Evolutionary conservation across 1,140 invertebrate genomes (phyloP), one percentile per base, ranked within the genome.

Genomic region (Drosophila kanapiae): DNA sequence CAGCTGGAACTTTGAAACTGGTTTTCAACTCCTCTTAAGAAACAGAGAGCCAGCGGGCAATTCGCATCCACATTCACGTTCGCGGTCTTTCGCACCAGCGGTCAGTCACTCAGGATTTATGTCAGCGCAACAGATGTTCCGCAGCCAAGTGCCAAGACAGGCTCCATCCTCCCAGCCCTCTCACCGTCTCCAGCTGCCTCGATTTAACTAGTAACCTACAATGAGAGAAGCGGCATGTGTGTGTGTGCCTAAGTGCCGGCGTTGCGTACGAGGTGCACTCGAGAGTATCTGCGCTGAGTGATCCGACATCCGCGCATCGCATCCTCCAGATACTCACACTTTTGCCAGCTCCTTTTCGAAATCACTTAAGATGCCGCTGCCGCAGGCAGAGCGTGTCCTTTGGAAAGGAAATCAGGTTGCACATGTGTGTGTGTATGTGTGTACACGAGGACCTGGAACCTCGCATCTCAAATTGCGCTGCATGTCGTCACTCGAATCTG

Each of bases 81-180:
- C 77, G 84, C 84, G 85, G 86, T 90, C 82, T 90, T 90, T 75
- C 75, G 86, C 86, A 90, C 71, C 86, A 90, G 75, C 85, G 85
- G 85, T 90, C 85, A 90, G 86, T 90, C 85, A 90, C 85, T 90
- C 86, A 85, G 88, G 85, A 90, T 90, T 90, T 90, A 90, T 90
- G 86, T 90, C 85, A 90, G 82, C 63, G 64, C 82, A 90, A 90
- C 85, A 90, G 85, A 90, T 90, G 85, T 90, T 90, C 57, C 42
- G 40, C 48, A 33, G 68, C 65, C 81, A 75, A 75, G 81, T 79
- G 86, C 70, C 88, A 78, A 70, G 62, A 47, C 64, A 43, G 48
- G 60, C 58, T 59, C 67, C 18, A 49, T 53, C 53, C 14, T 33
- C 23, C n/a, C 62, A 10, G 6, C 14, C 10, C 72, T n/a, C 29